Conservation (phyloP, 2,113 vertebrate species). For the Scomber colias region DNA sequence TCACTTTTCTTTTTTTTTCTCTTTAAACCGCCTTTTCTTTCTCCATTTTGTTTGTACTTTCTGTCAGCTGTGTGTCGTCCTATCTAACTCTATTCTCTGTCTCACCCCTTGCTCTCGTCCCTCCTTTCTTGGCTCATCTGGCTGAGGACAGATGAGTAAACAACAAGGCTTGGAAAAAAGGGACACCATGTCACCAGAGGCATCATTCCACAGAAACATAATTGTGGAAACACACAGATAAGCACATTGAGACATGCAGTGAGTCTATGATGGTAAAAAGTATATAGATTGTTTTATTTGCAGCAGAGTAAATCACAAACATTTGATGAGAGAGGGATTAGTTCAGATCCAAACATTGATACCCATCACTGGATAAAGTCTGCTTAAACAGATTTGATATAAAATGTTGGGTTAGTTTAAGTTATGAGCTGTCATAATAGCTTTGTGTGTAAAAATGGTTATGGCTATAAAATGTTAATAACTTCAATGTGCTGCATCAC, state of each 20-base stretch:
- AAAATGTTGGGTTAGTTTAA: background rate
- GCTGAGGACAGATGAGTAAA: conserved; percentile 49
- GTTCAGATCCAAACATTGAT: background rate
- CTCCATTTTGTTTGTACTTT: conserved; percentile 5
- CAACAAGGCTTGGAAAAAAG: conserved; percentile 36
- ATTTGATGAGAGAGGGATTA: background rate
- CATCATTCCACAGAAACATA: conserved; percentile 39
- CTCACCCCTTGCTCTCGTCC: conserved; percentile 6
- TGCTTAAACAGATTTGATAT: background rate
- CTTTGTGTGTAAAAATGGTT: background rate
- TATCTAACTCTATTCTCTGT: background rate
- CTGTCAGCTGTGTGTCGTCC: conserved; percentile 3
- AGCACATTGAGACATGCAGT: background rate
- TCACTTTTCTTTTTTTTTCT: background rate
- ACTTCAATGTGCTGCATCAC: background rate
- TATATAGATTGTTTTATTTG: background rate
- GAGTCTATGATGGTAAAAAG: conserved; percentile 24
- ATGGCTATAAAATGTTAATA: background rate
- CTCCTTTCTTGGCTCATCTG: conserved; percentile 12
- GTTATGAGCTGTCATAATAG: background rate
- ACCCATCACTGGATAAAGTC: background rate
- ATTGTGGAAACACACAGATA: conserved; percentile 29
- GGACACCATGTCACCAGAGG: conserved; percentile 42
- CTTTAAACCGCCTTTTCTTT: background rate
- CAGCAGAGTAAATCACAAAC: background rate